These are phyloP conservation scores for Aptenodytes patagonicus DNA, from an alignment of 2,113 vertebrate species.

Conservation along the genomic window DNA sequence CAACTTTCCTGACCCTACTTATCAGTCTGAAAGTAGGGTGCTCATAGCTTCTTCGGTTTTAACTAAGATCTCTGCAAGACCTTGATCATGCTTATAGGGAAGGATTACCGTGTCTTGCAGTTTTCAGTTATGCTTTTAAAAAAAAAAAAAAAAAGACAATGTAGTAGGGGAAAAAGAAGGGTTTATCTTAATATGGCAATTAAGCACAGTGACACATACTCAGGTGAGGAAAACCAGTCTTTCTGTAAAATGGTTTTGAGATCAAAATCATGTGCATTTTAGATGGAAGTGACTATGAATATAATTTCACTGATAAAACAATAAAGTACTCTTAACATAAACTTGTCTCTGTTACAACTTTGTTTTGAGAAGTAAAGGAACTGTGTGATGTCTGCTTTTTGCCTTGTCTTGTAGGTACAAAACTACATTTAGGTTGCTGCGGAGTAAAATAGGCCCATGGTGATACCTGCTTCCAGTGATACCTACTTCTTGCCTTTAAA, in stretches of 20 bases:
- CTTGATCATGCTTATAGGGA: background rate
- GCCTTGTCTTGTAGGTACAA: background rate
- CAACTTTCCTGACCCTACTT: background rate
- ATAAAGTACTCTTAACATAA: background rate
- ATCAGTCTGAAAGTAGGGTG: background rate
- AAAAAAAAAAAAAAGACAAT: background rate
- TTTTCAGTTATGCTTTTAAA: background rate
- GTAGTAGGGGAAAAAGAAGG: background rate
- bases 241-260: background rate
- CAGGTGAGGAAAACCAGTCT: background rate
- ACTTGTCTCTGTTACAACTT: background rate
- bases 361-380: background rate
- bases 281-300: background rate
- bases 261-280: background rate
- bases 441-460: background rate
- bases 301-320: background rate
- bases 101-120: background rate
- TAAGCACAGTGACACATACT: background rate
- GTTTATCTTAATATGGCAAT: background rate
- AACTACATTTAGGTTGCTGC: background rate
- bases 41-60: background rate
- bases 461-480: background rate
- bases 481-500: background rate
- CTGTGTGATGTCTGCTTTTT: background rate
- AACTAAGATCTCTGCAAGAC: background rate